Evolutionary conservation across 1,140 invertebrate species (phyloP), one percentile per base, ranked within the genome.

Genomic region (Drosophila pseudoobscura): DNA sequence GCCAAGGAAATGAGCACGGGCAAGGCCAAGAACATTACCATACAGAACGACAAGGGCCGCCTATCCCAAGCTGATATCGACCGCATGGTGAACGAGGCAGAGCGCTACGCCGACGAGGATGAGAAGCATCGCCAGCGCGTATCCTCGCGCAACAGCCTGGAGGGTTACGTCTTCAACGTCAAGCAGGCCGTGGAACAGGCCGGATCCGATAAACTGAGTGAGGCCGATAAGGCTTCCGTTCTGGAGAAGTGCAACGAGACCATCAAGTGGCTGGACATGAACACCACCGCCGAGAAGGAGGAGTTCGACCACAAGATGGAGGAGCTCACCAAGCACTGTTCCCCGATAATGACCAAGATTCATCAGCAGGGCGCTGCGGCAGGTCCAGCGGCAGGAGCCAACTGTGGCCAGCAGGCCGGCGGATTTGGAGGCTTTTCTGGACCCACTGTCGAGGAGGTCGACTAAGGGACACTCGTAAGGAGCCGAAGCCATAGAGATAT

Each of bases 11-110:
- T 91, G 62, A 92, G 92, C 54, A 93, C 93, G 0, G 93, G 93
- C 4, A 93, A 92, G 94, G 46, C 93, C 91, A 58, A 94, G 93
- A 96, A 97, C 84, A 97, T 97, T 75, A 96, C 95, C 13, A 97
- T 97, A 66, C 96, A 95, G 31, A 97, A 97, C 85, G 96, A 97
- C 90, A 96, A 97, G 85, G 95, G 96, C 41, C 93, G 96, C 57
- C 92, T 97, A 4, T 94, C 93, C 8, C 96, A 97, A 82, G 95
- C 96, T 24, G 96, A 97, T 70, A 97, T 97, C 79, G 96, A 97
- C 59, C 79, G 85, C 60, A 89, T 89, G 85, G 82, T 89, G 3
- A 78, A 71, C 65, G 85, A 89, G 57, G 85, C 85, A 6, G 85
- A 89, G 62, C 73, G 69, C 24, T 89, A 87, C 52, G 79, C 79